phyloP scores from a whole-genome alignment of 1,140 invertebrate species.

The Bactericera cockerelli region DNA sequence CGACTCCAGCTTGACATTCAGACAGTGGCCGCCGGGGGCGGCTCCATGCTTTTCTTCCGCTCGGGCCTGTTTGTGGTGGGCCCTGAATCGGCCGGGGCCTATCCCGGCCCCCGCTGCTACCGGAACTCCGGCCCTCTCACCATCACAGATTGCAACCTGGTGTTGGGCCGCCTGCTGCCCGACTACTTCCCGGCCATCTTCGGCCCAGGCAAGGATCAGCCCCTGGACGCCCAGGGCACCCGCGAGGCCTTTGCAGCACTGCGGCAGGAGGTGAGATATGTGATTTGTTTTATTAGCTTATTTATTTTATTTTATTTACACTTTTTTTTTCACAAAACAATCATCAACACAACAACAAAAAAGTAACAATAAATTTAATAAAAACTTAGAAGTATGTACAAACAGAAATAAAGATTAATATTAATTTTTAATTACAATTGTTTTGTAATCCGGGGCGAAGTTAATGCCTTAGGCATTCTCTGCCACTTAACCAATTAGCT shows the following conservation, averaged over 20 bases:
- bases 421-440: too few relatives aligned
- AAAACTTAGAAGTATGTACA: too few relatives aligned
- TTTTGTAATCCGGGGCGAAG: too few relatives aligned
- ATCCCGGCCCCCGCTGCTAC: conserved; percentile 91
- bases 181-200: conserved; percentile 98
- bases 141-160: conserved; percentile 88
- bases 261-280: conserved; percentile 48
- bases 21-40: conserved; percentile 96
- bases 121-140: conserved; percentile 84
- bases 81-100: conserved; percentile 87
- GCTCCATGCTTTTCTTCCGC: conserved; percentile 85
- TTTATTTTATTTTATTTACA: too few relatives aligned
- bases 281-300: too few relatives aligned
- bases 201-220: conserved; percentile 74
- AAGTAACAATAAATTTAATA: too few relatives aligned
- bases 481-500: too few relatives aligned
- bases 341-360: too few relatives aligned
- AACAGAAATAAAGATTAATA: too few relatives aligned
- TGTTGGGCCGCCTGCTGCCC: conserved; percentile 76
- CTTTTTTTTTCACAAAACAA: too few relatives aligned
- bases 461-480: too few relatives aligned
- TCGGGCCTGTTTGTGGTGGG: conserved; percentile 93
- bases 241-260: conserved; percentile 51
- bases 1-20: conserved; percentile 63
- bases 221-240: conserved; percentile 63